These are phyloP conservation scores for Penaeus chinensis DNA, from an alignment of 1,140 invertebrate genomes.

Conservation along the genomic window DNA sequence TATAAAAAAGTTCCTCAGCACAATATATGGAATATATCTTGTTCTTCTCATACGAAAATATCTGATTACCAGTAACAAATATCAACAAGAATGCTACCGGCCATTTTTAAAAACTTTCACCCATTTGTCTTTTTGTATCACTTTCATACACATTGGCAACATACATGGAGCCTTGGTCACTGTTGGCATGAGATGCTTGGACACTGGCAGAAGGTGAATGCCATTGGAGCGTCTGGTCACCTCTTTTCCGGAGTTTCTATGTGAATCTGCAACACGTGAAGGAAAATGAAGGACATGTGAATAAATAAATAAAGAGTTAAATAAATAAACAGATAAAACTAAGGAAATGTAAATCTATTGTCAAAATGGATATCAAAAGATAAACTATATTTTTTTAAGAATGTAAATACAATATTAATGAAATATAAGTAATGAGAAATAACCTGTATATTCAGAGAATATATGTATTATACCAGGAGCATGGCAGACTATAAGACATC, in stretches of 20 bases:
- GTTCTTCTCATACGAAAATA: no score
- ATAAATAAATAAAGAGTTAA: neutral
- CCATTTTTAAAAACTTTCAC: neutral
- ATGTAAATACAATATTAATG: neutral
- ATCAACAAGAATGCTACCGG: neutral
- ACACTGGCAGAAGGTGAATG: constrained; percentile 50
- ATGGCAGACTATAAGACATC: no score
- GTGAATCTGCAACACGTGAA: constrained; percentile 27
- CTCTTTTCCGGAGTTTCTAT: constrained; percentile 50
- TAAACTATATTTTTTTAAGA: neutral
- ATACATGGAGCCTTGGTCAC: constrained; percentile 36
- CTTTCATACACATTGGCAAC: neutral
- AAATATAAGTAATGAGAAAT: no score
- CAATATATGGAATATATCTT: no score
- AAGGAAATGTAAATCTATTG: neutral
- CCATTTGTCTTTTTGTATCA: no score
- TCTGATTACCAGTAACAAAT: neutral
- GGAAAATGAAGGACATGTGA: neutral
- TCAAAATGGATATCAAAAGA: neutral
- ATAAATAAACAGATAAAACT: neutral
- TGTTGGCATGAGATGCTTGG: constrained; percentile 35
- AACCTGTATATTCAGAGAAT: no score
- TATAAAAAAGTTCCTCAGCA: no score
- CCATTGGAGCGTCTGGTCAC: constrained; percentile 49
- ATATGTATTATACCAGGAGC: no score